Conservation (phyloP, 2,888 invertebrate species). For the Tyria jacobaeae region DNA sequence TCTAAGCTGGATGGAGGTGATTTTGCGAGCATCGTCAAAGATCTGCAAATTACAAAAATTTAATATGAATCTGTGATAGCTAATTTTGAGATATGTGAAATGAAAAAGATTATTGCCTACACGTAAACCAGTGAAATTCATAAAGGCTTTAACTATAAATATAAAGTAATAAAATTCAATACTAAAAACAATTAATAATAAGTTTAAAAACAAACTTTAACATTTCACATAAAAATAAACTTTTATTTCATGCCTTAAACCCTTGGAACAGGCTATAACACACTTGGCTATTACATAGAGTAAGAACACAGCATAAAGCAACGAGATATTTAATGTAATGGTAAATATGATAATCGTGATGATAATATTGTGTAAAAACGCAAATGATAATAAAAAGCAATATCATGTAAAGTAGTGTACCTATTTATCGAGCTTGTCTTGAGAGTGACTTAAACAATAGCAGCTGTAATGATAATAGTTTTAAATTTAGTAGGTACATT, state of each 20-base stretch:
- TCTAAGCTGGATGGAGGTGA: slow-evolving; percentile 77
- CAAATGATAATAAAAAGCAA: slow-evolving; percentile 72
- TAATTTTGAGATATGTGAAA: slow-evolving; percentile 18
- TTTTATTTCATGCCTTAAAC: slow-evolving; percentile 34
- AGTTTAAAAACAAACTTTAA: slow-evolving; percentile 19
- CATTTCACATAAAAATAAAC: slow-evolving; percentile 29
- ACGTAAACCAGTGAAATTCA: slow-evolving; percentile 5
- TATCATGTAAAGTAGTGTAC: slow-evolving; percentile 78
- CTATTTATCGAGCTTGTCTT: slow-evolving; percentile 83
- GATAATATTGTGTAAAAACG: slow-evolving; percentile 49
- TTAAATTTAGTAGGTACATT: slow-evolving; percentile 69
- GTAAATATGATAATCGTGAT: slow-evolving; percentile 29
- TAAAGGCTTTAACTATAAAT: neutral
- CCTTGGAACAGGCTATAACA: slow-evolving; percentile 29
- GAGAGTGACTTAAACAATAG: slow-evolving; percentile 86
- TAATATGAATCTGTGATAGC: neutral
- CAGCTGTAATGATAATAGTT: slow-evolving; percentile 82
- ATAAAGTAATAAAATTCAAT: neutral
- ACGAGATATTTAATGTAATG: slow-evolving; percentile 40
- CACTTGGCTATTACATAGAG: slow-evolving; percentile 32
- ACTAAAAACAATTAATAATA: too few species aligned
- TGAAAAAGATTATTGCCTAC: slow-evolving; percentile 30
- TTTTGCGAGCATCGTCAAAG: slow-evolving; percentile 78
- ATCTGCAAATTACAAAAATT: slow-evolving; percentile 67
- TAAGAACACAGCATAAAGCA: slow-evolving; percentile 41